Percentiles rank a stretch among this genome's conserved stretches.
Evolutionary conservation across 2,888 invertebrate species (phyloP).

Genomic region (Rhogogaster chlorosoma): DNA sequence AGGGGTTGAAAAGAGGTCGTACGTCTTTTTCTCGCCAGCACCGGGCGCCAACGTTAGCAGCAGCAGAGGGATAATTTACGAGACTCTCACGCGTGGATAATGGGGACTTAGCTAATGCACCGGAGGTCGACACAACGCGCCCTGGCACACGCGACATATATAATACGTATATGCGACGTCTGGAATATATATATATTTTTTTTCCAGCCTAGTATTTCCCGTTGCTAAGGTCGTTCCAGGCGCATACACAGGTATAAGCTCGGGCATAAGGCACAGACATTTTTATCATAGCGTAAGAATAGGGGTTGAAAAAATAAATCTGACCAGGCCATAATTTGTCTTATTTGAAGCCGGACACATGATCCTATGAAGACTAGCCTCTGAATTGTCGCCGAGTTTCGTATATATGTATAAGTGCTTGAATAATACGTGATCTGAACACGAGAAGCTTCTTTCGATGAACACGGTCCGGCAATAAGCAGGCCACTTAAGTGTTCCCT

Average conservation of each 20-base stretch:
- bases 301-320: neutral
- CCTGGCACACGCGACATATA: constrained; percentile 38
- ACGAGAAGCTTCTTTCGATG: constrained; percentile 66
- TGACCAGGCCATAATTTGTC: neutral
- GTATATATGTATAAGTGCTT: neutral
- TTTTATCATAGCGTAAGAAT: neutral
- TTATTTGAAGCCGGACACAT: neutral
- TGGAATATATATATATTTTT: neutral
- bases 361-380: neutral
- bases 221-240: neutral
- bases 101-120: constrained; percentile 76
- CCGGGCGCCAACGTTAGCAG: constrained; percentile 53
- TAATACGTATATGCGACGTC: constrained; percentile 7
- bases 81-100: constrained; percentile 76
- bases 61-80: constrained; percentile 75
- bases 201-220: neutral
- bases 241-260: neutral
- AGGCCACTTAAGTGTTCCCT: constrained; percentile 66
- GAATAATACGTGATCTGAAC: constrained; percentile 61
- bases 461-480: constrained; percentile 55
- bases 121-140: constrained; percentile 53
- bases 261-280: too few relatives aligned
- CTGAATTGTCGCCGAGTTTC: neutral
- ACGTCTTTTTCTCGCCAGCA: constrained; percentile 74
- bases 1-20: constrained; percentile 65